phyloP scores from a whole-genome alignment of 2,113 vertebrate genomes.

The Rhinoderma darwinii region DNA sequence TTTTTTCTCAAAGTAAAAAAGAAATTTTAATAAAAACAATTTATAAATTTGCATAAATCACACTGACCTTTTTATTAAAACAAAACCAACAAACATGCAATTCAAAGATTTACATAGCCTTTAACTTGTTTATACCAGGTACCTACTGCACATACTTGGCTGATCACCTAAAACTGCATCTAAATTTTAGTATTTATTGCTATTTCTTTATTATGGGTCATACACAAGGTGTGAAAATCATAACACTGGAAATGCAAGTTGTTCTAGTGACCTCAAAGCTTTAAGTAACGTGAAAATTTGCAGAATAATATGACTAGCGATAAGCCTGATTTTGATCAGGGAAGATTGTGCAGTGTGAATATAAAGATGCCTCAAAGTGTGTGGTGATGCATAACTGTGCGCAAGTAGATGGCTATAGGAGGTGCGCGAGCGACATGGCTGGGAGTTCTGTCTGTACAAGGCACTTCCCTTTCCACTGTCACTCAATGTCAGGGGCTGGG shows the following conservation, averaged over 20 bases:
- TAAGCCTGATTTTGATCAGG: not conserved
- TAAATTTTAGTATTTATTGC: not conserved
- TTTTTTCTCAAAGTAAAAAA: too few relatives aligned
- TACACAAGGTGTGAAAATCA: not conserved
- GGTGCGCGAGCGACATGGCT: constrained; percentile 2
- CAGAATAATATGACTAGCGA: not conserved
- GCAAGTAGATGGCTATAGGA: constrained; percentile 24
- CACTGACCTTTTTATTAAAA: too few relatives aligned
- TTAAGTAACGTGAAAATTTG: not conserved
- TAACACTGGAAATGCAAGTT: not conserved
- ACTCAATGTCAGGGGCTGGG: constrained; percentile 59
- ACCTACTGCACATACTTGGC: too few relatives aligned
- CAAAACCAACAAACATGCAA: too few relatives aligned
- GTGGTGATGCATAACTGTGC: not conserved
- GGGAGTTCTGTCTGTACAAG: constrained; percentile 36
- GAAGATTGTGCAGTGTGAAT: not conserved
- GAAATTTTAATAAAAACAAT: too few relatives aligned
- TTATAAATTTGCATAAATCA: too few relatives aligned
- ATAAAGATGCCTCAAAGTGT: constrained; percentile 26
- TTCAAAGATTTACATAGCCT: too few relatives aligned
- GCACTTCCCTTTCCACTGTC: constrained; percentile 52
- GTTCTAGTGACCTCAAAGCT: not conserved
- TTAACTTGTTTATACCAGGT: too few relatives aligned
- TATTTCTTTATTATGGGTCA: not conserved
- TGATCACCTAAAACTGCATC: too few relatives aligned